Conservation (phyloP, 1,140 invertebrate genomes). For the Penaeus japonicus region DNA sequence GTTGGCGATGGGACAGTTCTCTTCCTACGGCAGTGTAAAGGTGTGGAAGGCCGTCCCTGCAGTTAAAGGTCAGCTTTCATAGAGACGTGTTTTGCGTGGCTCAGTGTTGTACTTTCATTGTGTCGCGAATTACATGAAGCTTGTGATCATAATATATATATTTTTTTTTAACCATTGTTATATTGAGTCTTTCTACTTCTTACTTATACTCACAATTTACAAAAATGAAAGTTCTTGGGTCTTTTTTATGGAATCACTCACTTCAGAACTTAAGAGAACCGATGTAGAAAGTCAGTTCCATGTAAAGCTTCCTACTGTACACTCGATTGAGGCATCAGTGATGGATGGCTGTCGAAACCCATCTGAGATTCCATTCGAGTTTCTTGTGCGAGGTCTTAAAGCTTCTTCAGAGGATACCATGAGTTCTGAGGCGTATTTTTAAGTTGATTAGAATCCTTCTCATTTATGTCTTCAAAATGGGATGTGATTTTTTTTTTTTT, state of each 20-base stretch:
- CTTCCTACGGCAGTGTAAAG: conserved; percentile 62
- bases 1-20: conserved; percentile 69
- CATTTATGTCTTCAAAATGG: too few species aligned
- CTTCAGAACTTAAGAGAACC: too few species aligned
- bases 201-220: background rate
- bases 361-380: too few species aligned
- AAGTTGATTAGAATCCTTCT: too few species aligned
- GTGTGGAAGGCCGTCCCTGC: conserved; percentile 63
- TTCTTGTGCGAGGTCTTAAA: too few species aligned
- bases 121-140: background rate
- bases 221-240: background rate
- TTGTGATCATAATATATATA: background rate
- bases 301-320: background rate
- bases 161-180: background rate
- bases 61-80: conserved; percentile 62
- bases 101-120: background rate
- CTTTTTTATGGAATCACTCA: too few species aligned
- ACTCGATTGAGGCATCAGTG: too few species aligned
- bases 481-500: too few species aligned
- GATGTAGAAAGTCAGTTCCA: background rate
- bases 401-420: too few species aligned
- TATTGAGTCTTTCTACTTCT: background rate
- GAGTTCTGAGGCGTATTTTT: too few species aligned
- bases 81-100: background rate
- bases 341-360: too few species aligned